A percentile compares a stretch with the other conserved stretches of the same genome.
Conservation (phyloP, 2,797 vertebrate genomes). For the Labroides dimidiatus region DNA sequence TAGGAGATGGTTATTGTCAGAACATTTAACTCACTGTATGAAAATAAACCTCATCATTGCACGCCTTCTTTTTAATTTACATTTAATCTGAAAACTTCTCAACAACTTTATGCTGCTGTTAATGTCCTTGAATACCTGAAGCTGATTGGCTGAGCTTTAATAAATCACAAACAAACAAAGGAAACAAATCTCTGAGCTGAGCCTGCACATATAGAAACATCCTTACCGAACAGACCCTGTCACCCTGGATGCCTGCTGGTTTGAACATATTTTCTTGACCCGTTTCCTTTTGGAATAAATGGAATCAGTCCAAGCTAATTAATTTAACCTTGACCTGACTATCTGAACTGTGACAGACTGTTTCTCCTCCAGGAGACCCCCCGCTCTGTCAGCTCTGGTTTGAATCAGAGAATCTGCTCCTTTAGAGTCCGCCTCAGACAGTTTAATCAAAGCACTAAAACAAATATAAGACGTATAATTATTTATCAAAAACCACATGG, state of each 20-base stretch:
- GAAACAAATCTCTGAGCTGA: not conserved
- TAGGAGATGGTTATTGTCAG: too few relatives aligned
- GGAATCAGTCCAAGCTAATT: slow-evolving; percentile 33
- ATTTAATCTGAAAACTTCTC: not conserved
- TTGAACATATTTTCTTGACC: slow-evolving; percentile 28
- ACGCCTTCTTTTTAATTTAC: too few relatives aligned
- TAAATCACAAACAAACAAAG: slow-evolving; percentile 13
- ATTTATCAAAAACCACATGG: not conserved
- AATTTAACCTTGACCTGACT: slow-evolving; percentile 35
- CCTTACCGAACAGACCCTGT: not conserved
- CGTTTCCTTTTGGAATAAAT: slow-evolving; percentile 32
- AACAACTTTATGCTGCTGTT: not conserved
- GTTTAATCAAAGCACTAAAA: slow-evolving; percentile 1
- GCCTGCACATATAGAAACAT: not conserved
- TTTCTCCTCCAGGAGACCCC: not conserved
- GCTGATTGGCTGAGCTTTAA: not conserved
- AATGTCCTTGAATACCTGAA: not conserved
- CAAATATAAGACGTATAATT: slow-evolving; percentile 1
- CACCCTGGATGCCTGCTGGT: not conserved
- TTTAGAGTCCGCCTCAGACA: not conserved
- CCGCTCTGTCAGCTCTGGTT: not conserved
- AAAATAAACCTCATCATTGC: too few relatives aligned
- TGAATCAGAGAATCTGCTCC: not conserved
- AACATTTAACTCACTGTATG: too few relatives aligned
- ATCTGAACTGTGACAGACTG: slow-evolving; percentile 15